These are phyloP conservation scores for Agonopterix arenella DNA, from an alignment of 2,888 invertebrate genomes.

Conservation along the genomic window DNA sequence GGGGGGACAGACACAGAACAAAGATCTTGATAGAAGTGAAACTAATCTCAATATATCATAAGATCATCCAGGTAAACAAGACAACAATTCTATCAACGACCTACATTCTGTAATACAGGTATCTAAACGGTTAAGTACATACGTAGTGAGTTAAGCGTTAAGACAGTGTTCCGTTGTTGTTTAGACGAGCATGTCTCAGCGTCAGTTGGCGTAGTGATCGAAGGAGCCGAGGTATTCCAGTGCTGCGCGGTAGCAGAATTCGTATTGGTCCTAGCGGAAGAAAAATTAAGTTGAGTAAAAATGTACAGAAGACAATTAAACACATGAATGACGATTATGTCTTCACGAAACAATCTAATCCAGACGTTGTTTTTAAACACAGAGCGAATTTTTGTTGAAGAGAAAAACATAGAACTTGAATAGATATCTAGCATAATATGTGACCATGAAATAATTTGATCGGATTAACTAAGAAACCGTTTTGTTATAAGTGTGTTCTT, in stretches of 20 bases:
- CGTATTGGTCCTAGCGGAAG: conserved; percentile 93
- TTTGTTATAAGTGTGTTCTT: too few species aligned
- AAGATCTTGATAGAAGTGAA: conserved; percentile 2
- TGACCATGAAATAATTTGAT: too few species aligned
- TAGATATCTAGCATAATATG: too few species aligned
- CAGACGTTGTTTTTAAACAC: too few species aligned
- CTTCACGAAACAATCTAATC: too few species aligned
- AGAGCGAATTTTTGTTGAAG: too few species aligned
- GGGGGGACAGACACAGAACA: conserved; percentile 1
- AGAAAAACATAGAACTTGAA: too few species aligned
- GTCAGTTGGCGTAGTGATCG: conserved; percentile 95
- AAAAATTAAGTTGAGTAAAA: too few species aligned
- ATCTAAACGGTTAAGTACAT: conserved; percentile 39
- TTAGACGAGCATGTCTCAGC: conserved; percentile 69
- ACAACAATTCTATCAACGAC: neutral
- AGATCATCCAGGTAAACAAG: neutral
- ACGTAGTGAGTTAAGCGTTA: conserved; percentile 16
- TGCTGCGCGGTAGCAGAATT: conserved; percentile 99
- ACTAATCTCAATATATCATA: neutral
- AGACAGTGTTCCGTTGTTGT: conserved; percentile 26
- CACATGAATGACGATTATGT: too few species aligned
- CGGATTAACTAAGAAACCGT: too few species aligned
- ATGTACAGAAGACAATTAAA: too few species aligned
- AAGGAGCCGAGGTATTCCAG: conserved; percentile 98
- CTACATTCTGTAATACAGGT: neutral